Percentiles rank a stretch among this genome's conserved stretches.
These are phyloP conservation scores for Oostethus manadensis DNA, from an alignment of 2,113 vertebrate genomes.

Conservation along the genomic window DNA sequence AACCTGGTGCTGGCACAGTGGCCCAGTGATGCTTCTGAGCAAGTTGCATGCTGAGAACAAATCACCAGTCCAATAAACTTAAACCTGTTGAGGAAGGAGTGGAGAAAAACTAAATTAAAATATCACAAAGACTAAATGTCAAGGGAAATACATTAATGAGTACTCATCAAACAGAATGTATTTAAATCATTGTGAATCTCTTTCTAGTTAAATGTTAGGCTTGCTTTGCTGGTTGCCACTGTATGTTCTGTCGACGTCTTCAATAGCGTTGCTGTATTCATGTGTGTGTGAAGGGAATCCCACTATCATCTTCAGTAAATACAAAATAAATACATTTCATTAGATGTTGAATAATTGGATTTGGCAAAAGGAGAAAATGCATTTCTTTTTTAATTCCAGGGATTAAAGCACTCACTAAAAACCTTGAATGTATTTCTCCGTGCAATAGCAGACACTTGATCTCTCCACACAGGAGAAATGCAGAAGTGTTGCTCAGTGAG, in stretches of 20 bases:
- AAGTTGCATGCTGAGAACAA: constrained; percentile 50
- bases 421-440: constrained; percentile 41
- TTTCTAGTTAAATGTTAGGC: neutral
- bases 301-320: constrained; percentile 27
- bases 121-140: neutral
- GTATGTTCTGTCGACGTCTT: neutral
- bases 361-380: constrained; percentile 8
- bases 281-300: neutral
- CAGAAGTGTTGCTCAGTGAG: constrained; percentile 44
- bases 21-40: constrained; percentile 36
- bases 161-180: neutral
- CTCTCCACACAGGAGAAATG: constrained; percentile 40
- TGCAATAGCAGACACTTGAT: constrained; percentile 54
- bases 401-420: constrained; percentile 33
- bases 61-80: constrained; percentile 16
- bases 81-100: constrained; percentile 36
- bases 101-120: neutral
- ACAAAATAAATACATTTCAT: constrained; percentile 49
- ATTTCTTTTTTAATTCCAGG: constrained; percentile 10
- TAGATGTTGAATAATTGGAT: constrained; percentile 43
- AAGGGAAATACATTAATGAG: neutral
- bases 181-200: neutral
- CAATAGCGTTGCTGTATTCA: neutral
- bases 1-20: constrained; percentile 32
- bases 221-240: neutral